phyloP scores from a whole-genome alignment of 2,797 vertebrate species.

The Phaenicophaeus curvirostris region DNA sequence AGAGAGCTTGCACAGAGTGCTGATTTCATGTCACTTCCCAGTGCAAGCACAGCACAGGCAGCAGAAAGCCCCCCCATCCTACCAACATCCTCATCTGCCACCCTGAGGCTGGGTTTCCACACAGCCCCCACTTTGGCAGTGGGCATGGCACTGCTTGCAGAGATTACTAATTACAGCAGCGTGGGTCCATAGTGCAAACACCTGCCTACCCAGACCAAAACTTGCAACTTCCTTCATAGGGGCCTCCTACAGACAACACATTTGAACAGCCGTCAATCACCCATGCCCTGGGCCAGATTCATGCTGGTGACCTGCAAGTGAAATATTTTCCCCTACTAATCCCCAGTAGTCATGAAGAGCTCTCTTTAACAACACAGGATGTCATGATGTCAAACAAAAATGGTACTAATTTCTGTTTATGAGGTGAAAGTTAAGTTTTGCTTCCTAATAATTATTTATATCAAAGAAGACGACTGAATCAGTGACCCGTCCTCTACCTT shows the following conservation, averaged over 20 bases:
- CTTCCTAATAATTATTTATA: slow-evolving; percentile 27
- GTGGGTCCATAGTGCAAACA: neutral
- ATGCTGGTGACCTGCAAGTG: neutral
- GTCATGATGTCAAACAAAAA: slow-evolving; percentile 7
- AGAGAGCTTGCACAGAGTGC: accelerated
- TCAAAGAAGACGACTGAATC: neutral
- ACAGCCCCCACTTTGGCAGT: neutral
- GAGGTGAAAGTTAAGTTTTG: neutral
- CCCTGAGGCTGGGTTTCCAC: neutral
- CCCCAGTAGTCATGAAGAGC: neutral
- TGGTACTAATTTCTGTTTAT: slow-evolving; percentile 16
- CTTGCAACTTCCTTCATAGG: neutral
- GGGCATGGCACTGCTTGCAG: accelerated
- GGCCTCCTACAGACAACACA: neutral
- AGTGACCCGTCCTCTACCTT: neutral
- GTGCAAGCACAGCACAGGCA: neutral
- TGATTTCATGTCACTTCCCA: accelerated
- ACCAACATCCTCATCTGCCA: neutral
- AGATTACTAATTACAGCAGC: neutral
- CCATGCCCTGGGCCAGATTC: neutral
- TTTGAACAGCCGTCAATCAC: slow-evolving; percentile 1
- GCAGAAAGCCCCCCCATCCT: neutral
- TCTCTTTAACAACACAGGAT: neutral
- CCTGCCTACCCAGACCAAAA: neutral
- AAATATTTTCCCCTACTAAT: neutral